Base-by-base conservation (phyloP, 2,113 vertebrate species). In the Halcyon malimbica region DNA sequence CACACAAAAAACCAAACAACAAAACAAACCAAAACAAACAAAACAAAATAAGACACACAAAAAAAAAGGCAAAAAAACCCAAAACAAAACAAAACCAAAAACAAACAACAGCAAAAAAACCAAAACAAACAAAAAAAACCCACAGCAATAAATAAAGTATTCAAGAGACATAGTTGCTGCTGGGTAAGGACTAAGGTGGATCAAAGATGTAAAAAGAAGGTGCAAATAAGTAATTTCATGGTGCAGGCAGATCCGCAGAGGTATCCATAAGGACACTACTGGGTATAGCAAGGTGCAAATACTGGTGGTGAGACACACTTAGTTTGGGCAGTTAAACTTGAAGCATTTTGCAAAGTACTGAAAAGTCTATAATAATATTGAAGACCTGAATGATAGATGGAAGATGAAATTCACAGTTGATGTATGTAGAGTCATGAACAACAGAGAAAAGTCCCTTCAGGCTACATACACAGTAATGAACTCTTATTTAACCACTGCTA, bases 341-440 rank as follows among this genome's bases (percentile, higher is more conserved):
- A 67, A 91, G 7, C 13, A 42, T 76, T 93, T 81, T 64, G 11
- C 19, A 86, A 92, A 64, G 29, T 15, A 25, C 9, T 37, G 25
- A 15, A 74, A 74, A 92, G 64, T 14, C 3, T 62, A 15, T 48
- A 39, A 4, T 17, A 33, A 57, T 53, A 65, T 19, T 84, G 56
- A 57, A n/a, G 31, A 56, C 39, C 35, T 82, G 31, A 71, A 87
- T 42, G 33, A 57, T 6, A 51, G 11, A 33, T 20, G 26, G 42
- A 8, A 56, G 48, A 35, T 13, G 2, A 64, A 84, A 78, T 71
- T 63, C 74, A 46, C 5, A 44, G n/a, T 20, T 78, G 54, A 9
- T 53, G 2, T n/a, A 28, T 0, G 0, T 14, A 24, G n/a, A 74
- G 41, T 71, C 60, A 26, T 3, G 9, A 68, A 74, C 41, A 57